Evolutionary conservation across 2,113 vertebrate species (phyloP).

Genomic region (Corythornis cristatus): DNA sequence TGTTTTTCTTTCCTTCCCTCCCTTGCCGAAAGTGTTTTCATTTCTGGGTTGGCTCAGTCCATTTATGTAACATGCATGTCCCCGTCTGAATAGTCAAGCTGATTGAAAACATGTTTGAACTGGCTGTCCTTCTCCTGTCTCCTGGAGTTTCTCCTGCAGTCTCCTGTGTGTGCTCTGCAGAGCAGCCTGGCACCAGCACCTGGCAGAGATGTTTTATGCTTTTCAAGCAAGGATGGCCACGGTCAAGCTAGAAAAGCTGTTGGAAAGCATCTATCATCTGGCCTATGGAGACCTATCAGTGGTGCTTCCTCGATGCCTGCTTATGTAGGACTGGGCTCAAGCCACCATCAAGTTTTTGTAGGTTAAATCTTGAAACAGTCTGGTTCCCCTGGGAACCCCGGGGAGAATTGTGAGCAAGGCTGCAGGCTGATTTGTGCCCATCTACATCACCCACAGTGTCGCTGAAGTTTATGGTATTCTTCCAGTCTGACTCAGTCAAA

Average conservation of each 20-base stretch:
- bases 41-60: constrained; percentile 29
- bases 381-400: neutral
- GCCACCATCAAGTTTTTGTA: neutral
- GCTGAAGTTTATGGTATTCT: constrained; percentile 48
- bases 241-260: neutral
- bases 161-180: neutral
- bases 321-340: neutral
- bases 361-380: neutral
- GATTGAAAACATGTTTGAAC: constrained; percentile 40
- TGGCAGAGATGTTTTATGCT: neutral
- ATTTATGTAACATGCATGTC: constrained; percentile 23
- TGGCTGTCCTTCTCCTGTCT: constrained; percentile 43
- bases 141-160: constrained; percentile 11
- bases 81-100: neutral
- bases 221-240: neutral
- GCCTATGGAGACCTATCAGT: neutral
- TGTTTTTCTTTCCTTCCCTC: constrained; percentile 11
- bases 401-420: neutral
- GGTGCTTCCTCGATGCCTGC: neutral
- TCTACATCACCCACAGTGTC: constrained; percentile 23
- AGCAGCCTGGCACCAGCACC: neutral
- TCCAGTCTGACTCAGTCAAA: constrained; percentile 58
- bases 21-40: neutral
- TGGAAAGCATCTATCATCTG: neutral
- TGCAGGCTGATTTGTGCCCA: constrained; percentile 14